Base-by-base conservation (phyloP, 2,888 invertebrate species). In the Caenorhabditis sp. region DNA sequence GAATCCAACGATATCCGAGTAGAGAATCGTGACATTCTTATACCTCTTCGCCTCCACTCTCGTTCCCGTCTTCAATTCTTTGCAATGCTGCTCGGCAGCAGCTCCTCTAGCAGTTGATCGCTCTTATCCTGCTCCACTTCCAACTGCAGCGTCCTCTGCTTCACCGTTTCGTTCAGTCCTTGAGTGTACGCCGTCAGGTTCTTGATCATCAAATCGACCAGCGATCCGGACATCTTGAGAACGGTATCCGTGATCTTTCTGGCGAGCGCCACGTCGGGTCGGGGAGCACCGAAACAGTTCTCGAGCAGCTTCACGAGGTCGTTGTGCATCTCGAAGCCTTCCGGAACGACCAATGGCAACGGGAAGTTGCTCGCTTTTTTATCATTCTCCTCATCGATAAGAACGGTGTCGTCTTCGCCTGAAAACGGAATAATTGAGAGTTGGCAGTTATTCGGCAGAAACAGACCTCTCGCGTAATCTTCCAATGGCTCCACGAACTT, bases 1-100 rank as follows among this genome's bases (percentile, higher is more conserved):
- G 81, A 88, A 88, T 9, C 88, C 88, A 59, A 88, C 88, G 55
- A 88, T 88, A 70, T 88, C 88, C 13, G 86, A 87, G 76, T 88
- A 88, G 58, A 85, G 76, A 48, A 88, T 85, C 1, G 88, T 87
- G 15, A 81, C 84, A 17, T 82, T 74, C 45, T 80, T 77, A 78
- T 85, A 88, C 15, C 66, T 78, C 50, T 82, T 78, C 2, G 88
- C 80, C 7, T 79, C 80, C 1, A 85, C 81, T 11, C 45, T 48
- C 8, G 71, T 56, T 7, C 88, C 88, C 22, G 59, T 46, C 35
- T 85, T 83, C 53, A 88, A 58, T 15, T 86, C 85, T 7, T 85
- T 1, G 85, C 86, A 9, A 88, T 82, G 0, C 85, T 82, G 45
- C 78, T 75, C 17, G 88, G 88, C 20, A 88, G 65, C 55, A 88